Evolutionary conservation across 2,797 vertebrate species (phyloP).

Genomic region (Gorsachius magnificus): DNA sequence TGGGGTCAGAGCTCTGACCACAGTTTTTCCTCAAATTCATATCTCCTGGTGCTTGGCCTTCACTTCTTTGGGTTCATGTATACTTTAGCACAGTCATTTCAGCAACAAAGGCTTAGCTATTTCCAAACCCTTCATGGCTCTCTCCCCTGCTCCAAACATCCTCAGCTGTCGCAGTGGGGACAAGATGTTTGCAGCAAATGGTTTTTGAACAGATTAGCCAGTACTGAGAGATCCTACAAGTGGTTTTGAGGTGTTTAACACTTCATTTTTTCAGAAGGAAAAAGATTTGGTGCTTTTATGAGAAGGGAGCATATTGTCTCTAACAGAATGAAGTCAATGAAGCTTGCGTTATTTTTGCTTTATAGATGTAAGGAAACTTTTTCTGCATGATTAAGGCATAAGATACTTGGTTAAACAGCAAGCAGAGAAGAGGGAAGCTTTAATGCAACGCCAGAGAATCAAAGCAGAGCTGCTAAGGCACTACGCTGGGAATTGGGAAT

Average conservation of each 20-base stretch:
- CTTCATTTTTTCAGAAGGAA: neutral
- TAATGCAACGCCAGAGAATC: neutral
- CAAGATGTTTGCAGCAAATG: neutral
- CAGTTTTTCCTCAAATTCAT: neutral
- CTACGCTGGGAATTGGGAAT: neutral
- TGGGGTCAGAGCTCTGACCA: neutral
- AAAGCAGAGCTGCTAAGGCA: neutral
- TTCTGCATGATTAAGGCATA: neutral
- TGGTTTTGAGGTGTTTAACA: neutral
- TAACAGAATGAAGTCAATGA: neutral
- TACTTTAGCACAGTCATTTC: neutral
- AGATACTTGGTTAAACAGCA: neutral
- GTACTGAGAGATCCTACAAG: neutral
- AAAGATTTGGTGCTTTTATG: neutral
- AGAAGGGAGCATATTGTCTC: neutral
- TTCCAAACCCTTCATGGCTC: neutral
- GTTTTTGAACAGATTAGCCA: neutral
- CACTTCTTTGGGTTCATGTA: accelerated
- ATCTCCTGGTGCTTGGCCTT: neutral
- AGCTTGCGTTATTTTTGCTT: neutral
- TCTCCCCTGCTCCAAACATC: neutral
- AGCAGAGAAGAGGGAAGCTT: neutral
- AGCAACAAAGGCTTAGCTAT: neutral
- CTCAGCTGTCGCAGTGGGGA: neutral
- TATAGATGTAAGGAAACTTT: neutral